Conservation (phyloP, 1,140 invertebrate species). For the Triops cancriformis region DNA sequence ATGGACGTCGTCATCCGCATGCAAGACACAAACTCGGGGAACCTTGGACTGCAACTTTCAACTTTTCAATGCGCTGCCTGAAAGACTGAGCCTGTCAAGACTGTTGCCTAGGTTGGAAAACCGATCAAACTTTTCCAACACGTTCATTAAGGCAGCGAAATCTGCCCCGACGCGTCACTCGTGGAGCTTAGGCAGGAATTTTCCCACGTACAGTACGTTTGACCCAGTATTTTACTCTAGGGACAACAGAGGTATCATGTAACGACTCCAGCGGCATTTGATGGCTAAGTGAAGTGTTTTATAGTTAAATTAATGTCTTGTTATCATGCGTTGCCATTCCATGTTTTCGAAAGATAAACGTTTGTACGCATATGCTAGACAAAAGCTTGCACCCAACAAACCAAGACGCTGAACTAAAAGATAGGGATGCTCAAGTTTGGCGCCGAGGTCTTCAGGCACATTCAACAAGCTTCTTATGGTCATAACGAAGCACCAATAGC, state of each 20-base stretch:
- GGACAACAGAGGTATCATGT: no score
- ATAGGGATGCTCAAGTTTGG: not conserved
- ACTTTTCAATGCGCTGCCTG: not conserved
- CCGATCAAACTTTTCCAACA: no score
- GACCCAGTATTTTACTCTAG: no score
- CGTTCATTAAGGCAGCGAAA: no score
- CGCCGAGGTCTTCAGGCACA: not conserved
- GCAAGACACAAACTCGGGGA: not conserved
- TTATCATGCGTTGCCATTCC: not conserved
- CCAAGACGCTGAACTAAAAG: not conserved
- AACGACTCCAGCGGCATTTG: no score
- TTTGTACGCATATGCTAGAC: not conserved
- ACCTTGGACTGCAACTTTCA: not conserved
- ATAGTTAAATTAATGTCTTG: no score
- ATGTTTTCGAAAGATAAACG: not conserved
- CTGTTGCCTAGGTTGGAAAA: no score
- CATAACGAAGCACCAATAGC: not conserved
- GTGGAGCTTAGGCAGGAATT: no score
- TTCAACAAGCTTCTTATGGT: slow-evolving; percentile 8
- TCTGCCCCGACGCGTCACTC: no score
- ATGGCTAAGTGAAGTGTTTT: no score
- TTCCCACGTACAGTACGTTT: no score
- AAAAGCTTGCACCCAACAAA: not conserved
- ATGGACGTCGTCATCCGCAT: not conserved
- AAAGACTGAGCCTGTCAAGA: not conserved